Percentiles rank a stretch among this genome's conserved stretches.
These are phyloP conservation scores for Tricholaema leucomelas DNA, from an alignment of 2,113 vertebrate species.

Conservation along the genomic window DNA sequence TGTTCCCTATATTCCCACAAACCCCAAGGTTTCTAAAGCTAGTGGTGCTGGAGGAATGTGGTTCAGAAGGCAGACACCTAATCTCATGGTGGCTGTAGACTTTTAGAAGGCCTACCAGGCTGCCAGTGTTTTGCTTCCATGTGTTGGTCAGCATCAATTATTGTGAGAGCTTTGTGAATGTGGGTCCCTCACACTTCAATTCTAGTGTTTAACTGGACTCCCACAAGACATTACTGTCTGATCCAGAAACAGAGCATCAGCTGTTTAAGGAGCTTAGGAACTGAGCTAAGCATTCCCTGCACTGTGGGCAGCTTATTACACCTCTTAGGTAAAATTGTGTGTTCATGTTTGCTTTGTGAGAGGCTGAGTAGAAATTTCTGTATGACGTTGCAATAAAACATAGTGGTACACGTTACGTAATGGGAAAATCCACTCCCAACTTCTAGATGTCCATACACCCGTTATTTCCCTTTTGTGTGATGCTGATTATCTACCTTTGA, in stretches of 20 bases:
- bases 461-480: neutral
- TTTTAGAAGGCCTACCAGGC: neutral
- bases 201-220: neutral
- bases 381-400: neutral
- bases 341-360: neutral
- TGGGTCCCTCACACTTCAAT: neutral
- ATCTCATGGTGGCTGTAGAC: neutral
- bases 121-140: fast-evolving
- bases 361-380: neutral
- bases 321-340: neutral
- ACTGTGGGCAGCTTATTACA: neutral
- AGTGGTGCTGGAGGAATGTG: neutral
- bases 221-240: neutral
- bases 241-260: neutral
- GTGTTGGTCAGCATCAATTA: neutral
- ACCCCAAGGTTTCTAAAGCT: neutral
- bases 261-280: neutral
- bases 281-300: neutral
- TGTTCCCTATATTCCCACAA: neutral
- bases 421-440: neutral
- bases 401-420: neutral
- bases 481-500: neutral
- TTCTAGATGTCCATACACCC: neutral
- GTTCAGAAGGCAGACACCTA: neutral
- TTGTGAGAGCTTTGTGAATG: neutral